Evolutionary conservation across 2,113 vertebrate genomes (phyloP).

Genomic region (Hoplias malabaricus): DNA sequence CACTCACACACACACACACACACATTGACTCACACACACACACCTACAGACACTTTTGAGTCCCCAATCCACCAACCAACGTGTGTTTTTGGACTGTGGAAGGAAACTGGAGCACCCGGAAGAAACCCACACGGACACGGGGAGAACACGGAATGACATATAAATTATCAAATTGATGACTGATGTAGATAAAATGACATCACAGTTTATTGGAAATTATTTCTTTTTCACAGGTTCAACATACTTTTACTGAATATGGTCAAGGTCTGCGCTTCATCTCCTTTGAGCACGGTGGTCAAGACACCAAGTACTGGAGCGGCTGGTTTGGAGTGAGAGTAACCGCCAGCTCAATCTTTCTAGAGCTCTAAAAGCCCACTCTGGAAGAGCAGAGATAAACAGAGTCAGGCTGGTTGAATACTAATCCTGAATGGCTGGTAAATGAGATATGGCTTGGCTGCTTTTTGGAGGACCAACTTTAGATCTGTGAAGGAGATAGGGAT

Average conservation of each 20-base stretch:
- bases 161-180: too few species aligned
- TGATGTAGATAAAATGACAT: too few species aligned
- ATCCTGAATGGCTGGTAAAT: neutral
- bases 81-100: too few species aligned
- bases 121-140: too few species aligned
- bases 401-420: neutral
- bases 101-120: too few species aligned
- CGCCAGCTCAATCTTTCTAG: constrained; percentile 81
- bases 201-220: too few species aligned
- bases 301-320: constrained; percentile 89
- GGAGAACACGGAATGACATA: too few species aligned
- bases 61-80: too few species aligned
- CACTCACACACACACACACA: too few species aligned
- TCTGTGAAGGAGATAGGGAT: neutral
- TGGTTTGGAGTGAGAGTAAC: constrained; percentile 92
- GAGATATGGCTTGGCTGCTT: neutral
- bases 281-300: constrained; percentile 89
- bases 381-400: neutral
- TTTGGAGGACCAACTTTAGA: neutral
- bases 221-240: constrained; percentile 73
- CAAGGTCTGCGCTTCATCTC: constrained; percentile 84
- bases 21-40: too few species aligned
- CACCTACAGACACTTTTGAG: too few species aligned
- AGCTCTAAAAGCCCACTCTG: constrained; percentile 62
- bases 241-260: constrained; percentile 83